Evolutionary conservation across 1,140 invertebrate genomes (phyloP).

Genomic region (Aporrectodea caliginosa): DNA sequence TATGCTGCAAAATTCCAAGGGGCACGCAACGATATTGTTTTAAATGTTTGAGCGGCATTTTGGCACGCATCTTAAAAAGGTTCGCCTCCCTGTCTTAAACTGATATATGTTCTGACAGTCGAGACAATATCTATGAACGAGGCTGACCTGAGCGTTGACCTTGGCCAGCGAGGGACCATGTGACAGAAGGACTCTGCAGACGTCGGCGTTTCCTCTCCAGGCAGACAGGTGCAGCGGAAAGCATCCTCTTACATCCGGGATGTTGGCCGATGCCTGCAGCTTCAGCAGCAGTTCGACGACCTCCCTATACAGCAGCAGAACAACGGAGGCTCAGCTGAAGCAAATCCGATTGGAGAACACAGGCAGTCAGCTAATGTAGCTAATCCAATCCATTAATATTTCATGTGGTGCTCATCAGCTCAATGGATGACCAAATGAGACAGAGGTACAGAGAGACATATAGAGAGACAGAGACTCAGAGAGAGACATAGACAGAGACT

Average conservation of each 20-base stretch:
- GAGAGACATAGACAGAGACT: too few species aligned
- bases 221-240: constrained; percentile 82
- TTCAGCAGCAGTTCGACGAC: constrained; percentile 79
- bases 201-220: constrained; percentile 80
- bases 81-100: too few species aligned
- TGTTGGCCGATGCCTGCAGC: constrained; percentile 83
- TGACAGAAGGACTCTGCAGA: constrained; percentile 72
- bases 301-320: not conserved
- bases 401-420: too few species aligned
- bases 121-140: too few species aligned
- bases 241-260: constrained; percentile 77
- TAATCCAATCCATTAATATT: constrained; percentile 1
- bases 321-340: not conserved
- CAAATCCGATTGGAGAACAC: not conserved
- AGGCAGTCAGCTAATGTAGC: not conserved
- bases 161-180: constrained; percentile 72
- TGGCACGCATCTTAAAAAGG: too few species aligned
- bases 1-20: too few species aligned
- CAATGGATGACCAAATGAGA: too few species aligned
- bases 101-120: too few species aligned
- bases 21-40: too few species aligned
- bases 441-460: not conserved
- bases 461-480: too few species aligned
- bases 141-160: constrained; percentile 71
- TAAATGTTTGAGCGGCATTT: too few species aligned